Percentiles rank a stretch among this genome's conserved stretches.
phyloP scores from a whole-genome alignment of 1,140 invertebrate genomes.

The Cylas formicarius region DNA sequence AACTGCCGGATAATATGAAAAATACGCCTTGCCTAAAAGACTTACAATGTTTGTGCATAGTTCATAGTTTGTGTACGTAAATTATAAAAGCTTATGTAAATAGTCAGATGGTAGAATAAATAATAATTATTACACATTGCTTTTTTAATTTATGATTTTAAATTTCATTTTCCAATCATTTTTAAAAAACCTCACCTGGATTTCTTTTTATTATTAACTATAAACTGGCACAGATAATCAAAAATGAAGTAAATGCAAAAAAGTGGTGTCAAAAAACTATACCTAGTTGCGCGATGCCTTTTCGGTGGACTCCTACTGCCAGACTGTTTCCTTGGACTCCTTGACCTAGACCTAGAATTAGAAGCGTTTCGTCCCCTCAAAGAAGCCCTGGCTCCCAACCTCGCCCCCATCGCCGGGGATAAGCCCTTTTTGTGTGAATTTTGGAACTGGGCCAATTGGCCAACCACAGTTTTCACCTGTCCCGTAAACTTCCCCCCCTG shows the following conservation, averaged over 20 bases:
- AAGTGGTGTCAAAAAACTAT: slow-evolving; percentile 4
- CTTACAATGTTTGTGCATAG: no score
- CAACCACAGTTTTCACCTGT: slow-evolving; percentile 44
- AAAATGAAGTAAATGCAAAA: not conserved
- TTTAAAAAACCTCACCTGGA: slow-evolving; percentile 15
- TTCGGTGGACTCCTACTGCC: slow-evolving; percentile 38
- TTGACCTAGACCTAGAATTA: slow-evolving; percentile 37
- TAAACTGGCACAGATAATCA: no score
- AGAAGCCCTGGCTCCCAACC: slow-evolving; percentile 46
- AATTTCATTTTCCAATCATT: no score
- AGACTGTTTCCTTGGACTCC: slow-evolving; percentile 45
- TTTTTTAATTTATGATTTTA: no score
- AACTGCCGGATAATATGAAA: no score
- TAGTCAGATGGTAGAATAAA: no score
- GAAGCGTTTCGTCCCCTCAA: slow-evolving; percentile 36
- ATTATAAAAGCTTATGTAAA: no score
- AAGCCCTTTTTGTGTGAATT: slow-evolving; percentile 42
- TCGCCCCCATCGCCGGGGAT: slow-evolving; percentile 48
- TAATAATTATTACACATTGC: no score
- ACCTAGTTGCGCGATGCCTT: slow-evolving; percentile 30
- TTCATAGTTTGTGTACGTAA: no score
- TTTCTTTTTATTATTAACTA: slow-evolving; percentile 7
- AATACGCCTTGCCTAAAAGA: no score
- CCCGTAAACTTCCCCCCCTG: slow-evolving; percentile 42
- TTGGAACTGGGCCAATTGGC: slow-evolving; percentile 48